Evolutionary conservation across 2,797 vertebrate genomes (phyloP).

Genomic region (Hypotaenidia philippensis): DNA sequence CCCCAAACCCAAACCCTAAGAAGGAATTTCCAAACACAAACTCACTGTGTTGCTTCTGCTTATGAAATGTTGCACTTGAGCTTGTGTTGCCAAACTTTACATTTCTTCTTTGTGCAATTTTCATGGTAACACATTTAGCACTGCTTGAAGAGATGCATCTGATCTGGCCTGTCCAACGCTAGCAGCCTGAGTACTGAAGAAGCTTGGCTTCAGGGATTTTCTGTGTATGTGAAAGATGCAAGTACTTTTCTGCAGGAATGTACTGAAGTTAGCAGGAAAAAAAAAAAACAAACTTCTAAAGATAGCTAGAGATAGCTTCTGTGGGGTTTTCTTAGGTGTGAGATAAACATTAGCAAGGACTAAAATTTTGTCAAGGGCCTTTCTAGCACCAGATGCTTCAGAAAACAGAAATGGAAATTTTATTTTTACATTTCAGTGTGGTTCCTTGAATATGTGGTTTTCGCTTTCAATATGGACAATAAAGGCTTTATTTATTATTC

Average conservation of each 20-base stretch:
- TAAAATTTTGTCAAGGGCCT: background rate
- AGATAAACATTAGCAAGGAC: background rate
- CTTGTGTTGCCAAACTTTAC: background rate
- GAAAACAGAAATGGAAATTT: background rate
- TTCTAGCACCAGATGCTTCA: background rate
- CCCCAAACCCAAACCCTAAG: background rate
- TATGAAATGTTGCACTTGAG: background rate
- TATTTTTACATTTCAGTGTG: background rate
- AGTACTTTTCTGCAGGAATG: background rate
- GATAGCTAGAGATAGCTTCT: background rate
- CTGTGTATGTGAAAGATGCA: background rate
- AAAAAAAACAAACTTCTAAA: background rate
- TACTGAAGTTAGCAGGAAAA: background rate
- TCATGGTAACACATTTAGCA: accelerated
- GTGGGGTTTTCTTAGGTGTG: background rate
- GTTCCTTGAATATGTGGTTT: background rate
- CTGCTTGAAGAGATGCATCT: background rate
- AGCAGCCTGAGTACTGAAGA: background rate
- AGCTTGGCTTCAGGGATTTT: background rate
- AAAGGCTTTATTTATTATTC: background rate
- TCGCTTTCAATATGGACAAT: background rate
- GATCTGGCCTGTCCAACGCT: background rate
- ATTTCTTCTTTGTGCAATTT: background rate
- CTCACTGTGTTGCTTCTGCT: background rate
- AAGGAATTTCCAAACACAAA: background rate